phyloP scores from a whole-genome alignment of 2,888 invertebrate species.

The Himalopsyche japonica region DNA sequence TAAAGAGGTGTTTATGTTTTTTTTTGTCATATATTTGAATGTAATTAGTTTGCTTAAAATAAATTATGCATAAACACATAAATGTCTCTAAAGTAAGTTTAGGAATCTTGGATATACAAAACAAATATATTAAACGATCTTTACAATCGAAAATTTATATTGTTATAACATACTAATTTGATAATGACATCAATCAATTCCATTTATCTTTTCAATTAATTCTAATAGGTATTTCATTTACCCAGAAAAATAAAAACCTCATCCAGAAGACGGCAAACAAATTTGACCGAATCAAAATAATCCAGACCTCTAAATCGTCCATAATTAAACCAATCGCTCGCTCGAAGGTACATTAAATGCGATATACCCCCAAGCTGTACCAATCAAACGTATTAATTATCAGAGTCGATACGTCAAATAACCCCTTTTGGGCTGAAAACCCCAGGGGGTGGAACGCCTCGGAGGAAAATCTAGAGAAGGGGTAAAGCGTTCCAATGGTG shows the following conservation, averaged over 20 bases:
- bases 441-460: background rate
- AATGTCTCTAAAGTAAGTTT: too few species aligned
- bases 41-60: too few species aligned
- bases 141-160: too few species aligned
- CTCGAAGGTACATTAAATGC: background rate
- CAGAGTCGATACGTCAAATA: background rate
- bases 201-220: too few species aligned
- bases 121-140: too few species aligned
- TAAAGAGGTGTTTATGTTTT: too few species aligned
- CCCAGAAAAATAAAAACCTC: background rate
- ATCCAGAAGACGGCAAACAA: background rate
- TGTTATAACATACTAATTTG: too few species aligned
- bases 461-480: background rate
- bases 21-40: too few species aligned
- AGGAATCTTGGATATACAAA: too few species aligned
- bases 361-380: background rate
- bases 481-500: background rate
- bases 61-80: too few species aligned
- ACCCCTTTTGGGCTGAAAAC: background rate
- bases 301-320: background rate
- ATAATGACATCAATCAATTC: too few species aligned
- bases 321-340: background rate
- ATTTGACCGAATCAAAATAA: background rate
- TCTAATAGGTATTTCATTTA: background rate
- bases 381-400: background rate